Conservation (phyloP, 2,113 vertebrate genomes). For the Nymphicus hollandicus region DNA sequence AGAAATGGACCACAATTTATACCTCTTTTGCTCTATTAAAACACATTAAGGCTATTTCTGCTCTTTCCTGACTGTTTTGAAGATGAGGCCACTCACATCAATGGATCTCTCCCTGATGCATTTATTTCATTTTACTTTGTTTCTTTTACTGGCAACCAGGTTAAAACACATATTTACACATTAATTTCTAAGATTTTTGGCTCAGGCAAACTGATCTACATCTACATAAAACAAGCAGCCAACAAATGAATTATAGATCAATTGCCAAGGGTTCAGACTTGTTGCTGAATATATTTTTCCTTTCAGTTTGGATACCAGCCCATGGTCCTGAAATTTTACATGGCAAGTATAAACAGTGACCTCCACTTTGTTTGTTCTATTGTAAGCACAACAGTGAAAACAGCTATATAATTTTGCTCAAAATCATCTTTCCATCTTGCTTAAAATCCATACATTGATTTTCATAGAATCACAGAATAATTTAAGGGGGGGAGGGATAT, state of each 20-base stretch:
- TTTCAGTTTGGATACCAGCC: slow-evolving; percentile 2
- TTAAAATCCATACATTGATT: not conserved
- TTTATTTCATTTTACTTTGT: slow-evolving; percentile 28
- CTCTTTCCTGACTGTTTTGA: not conserved
- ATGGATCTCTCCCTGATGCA: not conserved
- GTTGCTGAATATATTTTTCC: slow-evolving; percentile 31
- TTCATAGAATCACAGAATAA: not conserved
- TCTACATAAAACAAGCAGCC: slow-evolving; percentile 41
- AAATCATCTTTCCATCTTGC: not conserved
- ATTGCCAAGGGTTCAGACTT: slow-evolving; percentile 34
- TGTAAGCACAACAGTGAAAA: not conserved
- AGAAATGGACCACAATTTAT: not conserved
- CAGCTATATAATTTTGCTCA: not conserved
- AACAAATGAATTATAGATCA: slow-evolving; percentile 45
- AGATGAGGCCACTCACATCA: not conserved
- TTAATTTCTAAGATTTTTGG: slow-evolving; percentile 43
- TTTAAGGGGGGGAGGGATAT: not conserved
- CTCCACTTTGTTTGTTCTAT: not conserved
- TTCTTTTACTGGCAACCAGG: slow-evolving; percentile 31
- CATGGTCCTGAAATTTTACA: not conserved
- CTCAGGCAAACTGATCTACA: slow-evolving; percentile 33
- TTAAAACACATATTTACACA: slow-evolving; percentile 44
- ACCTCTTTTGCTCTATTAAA: not conserved
- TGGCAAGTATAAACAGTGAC: not conserved
- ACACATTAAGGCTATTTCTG: not conserved